phyloP scores from a whole-genome alignment of 2,113 vertebrate species.

The Marcusenius ussheri region DNA sequence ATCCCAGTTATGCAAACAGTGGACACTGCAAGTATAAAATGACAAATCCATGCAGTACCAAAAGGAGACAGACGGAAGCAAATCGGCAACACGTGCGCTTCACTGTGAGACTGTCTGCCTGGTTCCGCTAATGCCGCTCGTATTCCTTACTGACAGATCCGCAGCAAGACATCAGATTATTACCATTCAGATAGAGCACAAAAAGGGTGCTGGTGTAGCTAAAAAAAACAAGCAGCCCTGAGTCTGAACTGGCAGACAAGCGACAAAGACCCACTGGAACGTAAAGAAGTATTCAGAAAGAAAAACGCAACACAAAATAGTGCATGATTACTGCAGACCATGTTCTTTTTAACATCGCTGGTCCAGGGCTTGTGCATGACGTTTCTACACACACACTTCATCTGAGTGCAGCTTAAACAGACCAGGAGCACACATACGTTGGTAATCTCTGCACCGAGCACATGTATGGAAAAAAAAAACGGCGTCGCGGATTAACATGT shows the following conservation, averaged over 20 bases:
- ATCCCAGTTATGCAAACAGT: not conserved
- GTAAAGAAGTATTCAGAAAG: not conserved
- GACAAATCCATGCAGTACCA: not conserved
- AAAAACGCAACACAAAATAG: not conserved
- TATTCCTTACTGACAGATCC: not conserved
- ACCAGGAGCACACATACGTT: not conserved
- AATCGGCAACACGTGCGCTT: not conserved
- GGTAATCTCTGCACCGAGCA: not conserved
- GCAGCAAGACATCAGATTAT: not conserved
- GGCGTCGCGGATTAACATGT: not conserved
- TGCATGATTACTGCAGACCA: not conserved
- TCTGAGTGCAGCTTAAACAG: not conserved
- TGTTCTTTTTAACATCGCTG: not conserved
- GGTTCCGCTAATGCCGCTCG: not conserved
- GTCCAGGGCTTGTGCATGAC: not conserved
- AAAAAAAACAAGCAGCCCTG: not conserved
- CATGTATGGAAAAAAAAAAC: not conserved
- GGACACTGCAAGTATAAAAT: not conserved
- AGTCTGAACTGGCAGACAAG: not conserved
- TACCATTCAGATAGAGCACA: not conserved
- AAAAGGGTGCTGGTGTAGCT: not conserved
- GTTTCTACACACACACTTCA: not conserved
- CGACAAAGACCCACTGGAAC: not conserved
- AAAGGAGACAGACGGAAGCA: not conserved
- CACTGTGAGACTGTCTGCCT: not conserved